Conservation (phyloP, 2,888 invertebrate genomes). For the Lithophane semibrunnea region DNA sequence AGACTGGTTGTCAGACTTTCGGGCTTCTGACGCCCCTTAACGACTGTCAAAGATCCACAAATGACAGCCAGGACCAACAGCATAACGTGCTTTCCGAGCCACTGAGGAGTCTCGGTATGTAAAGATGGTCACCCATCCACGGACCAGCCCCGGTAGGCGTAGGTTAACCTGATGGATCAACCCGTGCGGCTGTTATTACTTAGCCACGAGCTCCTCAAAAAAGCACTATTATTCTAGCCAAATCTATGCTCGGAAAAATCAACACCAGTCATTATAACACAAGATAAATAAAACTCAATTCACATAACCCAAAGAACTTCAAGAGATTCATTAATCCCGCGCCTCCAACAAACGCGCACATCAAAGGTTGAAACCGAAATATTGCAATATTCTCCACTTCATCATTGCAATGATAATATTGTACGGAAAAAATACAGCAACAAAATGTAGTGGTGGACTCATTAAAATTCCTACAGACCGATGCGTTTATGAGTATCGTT, state of each 20-base stretch:
- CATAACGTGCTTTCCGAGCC: no score
- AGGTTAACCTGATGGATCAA: no score
- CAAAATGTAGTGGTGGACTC: constrained; percentile 75
- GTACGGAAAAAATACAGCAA: constrained; percentile 17
- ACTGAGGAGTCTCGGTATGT: no score
- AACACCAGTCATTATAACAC: background rate
- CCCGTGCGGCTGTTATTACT: no score
- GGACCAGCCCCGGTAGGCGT: no score
- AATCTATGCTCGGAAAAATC: background rate
- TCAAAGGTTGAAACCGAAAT: constrained; percentile 20
- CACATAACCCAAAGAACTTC: background rate
- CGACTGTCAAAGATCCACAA: no score
- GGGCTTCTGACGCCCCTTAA: no score
- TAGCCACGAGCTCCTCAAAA: no score
- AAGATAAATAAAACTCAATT: background rate
- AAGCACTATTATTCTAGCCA: background rate
- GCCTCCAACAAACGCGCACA: constrained; percentile 1
- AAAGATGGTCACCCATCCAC: no score
- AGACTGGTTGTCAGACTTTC: no score
- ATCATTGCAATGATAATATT: constrained; percentile 23
- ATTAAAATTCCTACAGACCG: constrained; percentile 85
- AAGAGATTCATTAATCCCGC: constrained; percentile 4
- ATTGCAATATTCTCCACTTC: constrained; percentile 1
- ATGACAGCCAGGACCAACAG: no score
- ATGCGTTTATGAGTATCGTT: constrained; percentile 78